These are phyloP conservation scores for Trematocara nigrifrons DNA, from an alignment of 2,113 vertebrate genomes.

Conservation along the genomic window DNA sequence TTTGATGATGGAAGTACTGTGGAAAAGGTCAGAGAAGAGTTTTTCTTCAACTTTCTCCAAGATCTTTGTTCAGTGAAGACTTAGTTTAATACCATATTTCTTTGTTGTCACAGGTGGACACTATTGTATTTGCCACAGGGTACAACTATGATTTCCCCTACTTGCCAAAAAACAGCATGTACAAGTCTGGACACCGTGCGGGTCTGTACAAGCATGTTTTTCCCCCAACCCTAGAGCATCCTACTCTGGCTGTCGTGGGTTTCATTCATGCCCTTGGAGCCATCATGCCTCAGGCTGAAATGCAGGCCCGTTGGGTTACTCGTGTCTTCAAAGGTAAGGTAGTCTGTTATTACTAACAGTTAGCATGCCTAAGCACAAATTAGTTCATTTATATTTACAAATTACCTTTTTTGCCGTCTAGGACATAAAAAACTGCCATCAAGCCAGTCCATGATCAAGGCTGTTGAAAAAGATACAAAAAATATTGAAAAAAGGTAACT, in stretches of 20 bases:
- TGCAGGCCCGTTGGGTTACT: slow-evolving; percentile 84
- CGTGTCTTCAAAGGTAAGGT: slow-evolving; percentile 80
- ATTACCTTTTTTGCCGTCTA: not conserved
- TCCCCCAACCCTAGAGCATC: slow-evolving; percentile 75
- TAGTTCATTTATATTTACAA: not conserved
- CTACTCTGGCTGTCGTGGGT: slow-evolving; percentile 84
- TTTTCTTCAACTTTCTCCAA: not conserved
- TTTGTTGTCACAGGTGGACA: slow-evolving; percentile 67
- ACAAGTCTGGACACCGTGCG: slow-evolving; percentile 68
- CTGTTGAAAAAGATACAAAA: slow-evolving; percentile 57
- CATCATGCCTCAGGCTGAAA: slow-evolving; percentile 84
- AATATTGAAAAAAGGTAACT: slow-evolving; percentile 49
- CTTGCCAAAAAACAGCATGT: slow-evolving; percentile 67
- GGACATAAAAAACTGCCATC: slow-evolving; percentile 51
- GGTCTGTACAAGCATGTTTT: slow-evolving; percentile 83
- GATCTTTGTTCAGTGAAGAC: not conserved
- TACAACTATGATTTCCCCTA: slow-evolving; percentile 85
- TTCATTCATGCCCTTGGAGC: slow-evolving; percentile 81
- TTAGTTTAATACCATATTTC: not conserved
- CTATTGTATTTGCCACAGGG: slow-evolving; percentile 85
- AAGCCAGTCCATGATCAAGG: slow-evolving; percentile 53
- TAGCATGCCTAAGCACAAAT: not conserved
- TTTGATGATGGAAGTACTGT: slow-evolving; percentile 82
- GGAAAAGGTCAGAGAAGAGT: slow-evolving; percentile 63
- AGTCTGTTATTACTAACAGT: not conserved